These are phyloP conservation scores for Pogonocherus hispidulus DNA, from an alignment of 2,888 invertebrate genomes.

Conservation along the genomic window DNA sequence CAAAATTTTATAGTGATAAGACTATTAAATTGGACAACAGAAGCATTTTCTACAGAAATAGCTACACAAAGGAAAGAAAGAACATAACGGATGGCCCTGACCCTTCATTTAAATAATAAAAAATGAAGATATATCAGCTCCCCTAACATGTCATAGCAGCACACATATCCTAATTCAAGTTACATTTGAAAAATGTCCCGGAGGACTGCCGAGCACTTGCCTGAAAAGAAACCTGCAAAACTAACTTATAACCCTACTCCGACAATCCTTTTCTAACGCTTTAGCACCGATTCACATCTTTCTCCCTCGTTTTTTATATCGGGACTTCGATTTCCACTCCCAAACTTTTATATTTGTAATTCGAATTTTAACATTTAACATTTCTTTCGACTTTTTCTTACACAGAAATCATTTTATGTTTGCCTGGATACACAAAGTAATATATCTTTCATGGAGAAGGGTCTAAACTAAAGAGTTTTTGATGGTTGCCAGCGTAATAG, in stretches of 20 bases:
- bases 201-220: slow-evolving; percentile 38
- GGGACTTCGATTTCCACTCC: slow-evolving; percentile 46
- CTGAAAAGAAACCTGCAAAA: slow-evolving; percentile 38
- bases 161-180: slow-evolving; percentile 33
- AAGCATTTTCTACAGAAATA: no score
- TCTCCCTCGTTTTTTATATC: slow-evolving; percentile 47
- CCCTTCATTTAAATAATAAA: slow-evolving; percentile 33
- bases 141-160: slow-evolving; percentile 17
- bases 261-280: slow-evolving; percentile 51
- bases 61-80: background rate
- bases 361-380: slow-evolving; percentile 35
- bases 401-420: slow-evolving; percentile 19
- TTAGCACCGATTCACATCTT: slow-evolving; percentile 53
- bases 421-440: slow-evolving; percentile 16
- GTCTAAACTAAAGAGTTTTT: slow-evolving; percentile 10
- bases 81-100: slow-evolving; percentile 1
- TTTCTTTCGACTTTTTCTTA: slow-evolving; percentile 23
- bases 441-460: slow-evolving; percentile 20
- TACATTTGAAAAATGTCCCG: slow-evolving; percentile 47
- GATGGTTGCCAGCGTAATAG: background rate
- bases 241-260: slow-evolving; percentile 49
- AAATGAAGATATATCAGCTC: slow-evolving; percentile 30
- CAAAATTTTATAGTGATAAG: no score
- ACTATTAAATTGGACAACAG: no score
- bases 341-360: slow-evolving; percentile 34